Evolutionary conservation across 2,888 invertebrate species (phyloP).

Genomic region (Melipona bicolor): DNA sequence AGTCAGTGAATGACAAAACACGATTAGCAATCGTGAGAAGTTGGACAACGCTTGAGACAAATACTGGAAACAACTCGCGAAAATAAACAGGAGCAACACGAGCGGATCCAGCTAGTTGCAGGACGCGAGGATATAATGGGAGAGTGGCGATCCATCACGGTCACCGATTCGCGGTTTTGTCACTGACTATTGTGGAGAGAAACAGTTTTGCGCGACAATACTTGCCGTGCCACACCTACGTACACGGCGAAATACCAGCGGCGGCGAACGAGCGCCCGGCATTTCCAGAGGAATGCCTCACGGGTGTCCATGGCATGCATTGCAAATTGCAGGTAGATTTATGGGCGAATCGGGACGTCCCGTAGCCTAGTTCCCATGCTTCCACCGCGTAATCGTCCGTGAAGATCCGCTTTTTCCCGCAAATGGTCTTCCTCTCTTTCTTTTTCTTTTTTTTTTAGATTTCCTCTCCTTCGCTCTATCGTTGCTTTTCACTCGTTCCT

Average conservation of each 20-base stretch:
- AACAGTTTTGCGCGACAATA: slow-evolving; percentile 71
- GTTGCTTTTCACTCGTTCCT: not conserved
- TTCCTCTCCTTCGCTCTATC: not conserved
- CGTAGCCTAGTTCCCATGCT: slow-evolving; percentile 70
- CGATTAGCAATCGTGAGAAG: not conserved
- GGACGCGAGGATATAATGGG: slow-evolving; percentile 23
- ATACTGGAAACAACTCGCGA: not conserved
- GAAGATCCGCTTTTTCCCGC: slow-evolving; percentile 53
- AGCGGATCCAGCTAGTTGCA: slow-evolving; percentile 13
- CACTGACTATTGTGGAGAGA: slow-evolving; percentile 65
- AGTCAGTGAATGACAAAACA: not conserved
- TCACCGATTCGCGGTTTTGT: slow-evolving; percentile 67
- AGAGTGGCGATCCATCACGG: slow-evolving; percentile 63
- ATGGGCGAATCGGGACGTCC: slow-evolving; percentile 63
- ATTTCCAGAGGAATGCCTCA: slow-evolving; percentile 54
- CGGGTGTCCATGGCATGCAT: slow-evolving; percentile 65
- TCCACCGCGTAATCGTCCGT: slow-evolving; percentile 66
- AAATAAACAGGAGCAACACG: not conserved
- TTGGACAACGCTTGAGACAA: not conserved
- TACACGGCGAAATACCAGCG: slow-evolving; percentile 30
- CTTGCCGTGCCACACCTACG: slow-evolving; percentile 69
- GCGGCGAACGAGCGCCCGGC: slow-evolving; percentile 44
- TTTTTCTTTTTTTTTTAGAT: not conserved
- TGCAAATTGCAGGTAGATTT: slow-evolving; percentile 71
- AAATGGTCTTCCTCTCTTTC: slow-evolving; percentile 4